Conservation (phyloP, 2,888 invertebrate genomes). For the Sphaerophoria rueppellii region DNA sequence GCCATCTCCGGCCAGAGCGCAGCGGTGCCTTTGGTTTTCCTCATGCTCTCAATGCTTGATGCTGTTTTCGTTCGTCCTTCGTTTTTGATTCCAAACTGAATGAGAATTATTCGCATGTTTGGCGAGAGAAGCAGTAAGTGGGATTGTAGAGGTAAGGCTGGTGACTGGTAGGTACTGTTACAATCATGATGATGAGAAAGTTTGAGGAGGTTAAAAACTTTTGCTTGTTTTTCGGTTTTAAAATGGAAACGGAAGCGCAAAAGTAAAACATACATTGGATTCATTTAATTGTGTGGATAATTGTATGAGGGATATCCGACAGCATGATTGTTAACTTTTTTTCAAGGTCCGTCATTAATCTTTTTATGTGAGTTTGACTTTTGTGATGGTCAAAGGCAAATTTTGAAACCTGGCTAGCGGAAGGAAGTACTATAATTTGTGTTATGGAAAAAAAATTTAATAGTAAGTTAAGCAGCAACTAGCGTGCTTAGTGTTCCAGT, state of each 20-base stretch:
- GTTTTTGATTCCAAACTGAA: constrained; percentile 17
- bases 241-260: constrained; percentile 71
- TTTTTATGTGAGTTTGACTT: background rate
- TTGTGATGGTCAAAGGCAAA: constrained; percentile 6
- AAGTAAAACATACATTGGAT: constrained; percentile 71
- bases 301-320: constrained; percentile 67
- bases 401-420: background rate
- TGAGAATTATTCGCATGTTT: constrained; percentile 37
- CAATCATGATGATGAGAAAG: constrained; percentile 56
- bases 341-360: background rate
- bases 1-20: constrained; percentile 21
- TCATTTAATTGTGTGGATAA: constrained; percentile 73
- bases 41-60: constrained; percentile 32
- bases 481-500: no score
- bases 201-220: constrained; percentile 69
- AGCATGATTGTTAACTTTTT: constrained; percentile 19
- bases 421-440: no score
- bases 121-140: background rate
- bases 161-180: background rate
- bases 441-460: no score
- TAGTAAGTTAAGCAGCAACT: no score
- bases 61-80: constrained; percentile 31
- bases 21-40: no score
- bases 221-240: constrained; percentile 71
- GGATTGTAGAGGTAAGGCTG: constrained; percentile 2